Evolutionary conservation across 1,140 invertebrate species (phyloP), one percentile per base, ranked within the genome.

Genomic region (Drosophila azteca): DNA sequence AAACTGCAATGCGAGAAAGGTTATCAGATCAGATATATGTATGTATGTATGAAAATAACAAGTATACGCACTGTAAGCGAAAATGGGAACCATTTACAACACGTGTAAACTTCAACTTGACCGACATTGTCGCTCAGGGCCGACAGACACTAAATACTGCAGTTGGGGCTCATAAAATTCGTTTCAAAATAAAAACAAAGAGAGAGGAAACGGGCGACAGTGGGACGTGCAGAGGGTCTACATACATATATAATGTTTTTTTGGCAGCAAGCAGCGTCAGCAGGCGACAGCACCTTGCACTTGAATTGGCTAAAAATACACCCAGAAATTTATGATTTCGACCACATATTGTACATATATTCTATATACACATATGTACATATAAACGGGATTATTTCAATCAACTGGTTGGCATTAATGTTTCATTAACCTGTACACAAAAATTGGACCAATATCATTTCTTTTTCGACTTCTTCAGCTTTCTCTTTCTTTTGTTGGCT

Each of bases 221-320:
- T 9, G 26, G 6, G 41, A 22, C 11, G 24, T 44, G 15, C 63
- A 51, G 64, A 69, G 66, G 64, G 66, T 69, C n/a, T n/a, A n/a
- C n/a, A n/a, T n/a, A n/a, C 64, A 69, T 58, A 52, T 39, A 63
- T n/a, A 35, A 39, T 39, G 35, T 39, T 20, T 59, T 62, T 59
- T 67, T 78, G 80, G 17, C 17, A 20, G 17, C 17, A 20, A 81
- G 81, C 81, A 85, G 51, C 71, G 66, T 76, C 79, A 62, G 68
- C 48, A 79, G 51, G 45, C 41, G 46, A 20, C 31, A 60, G 62
- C 73, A 81, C 81, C 82, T 82, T 85, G 82, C 82, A 85, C 82
- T 85, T 85, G 82, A 78, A 69, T 81, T 24, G 24, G 78, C 82
- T 70, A 87, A 85, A 87, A 87, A 81, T 84, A 85, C 45, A 31